These are phyloP conservation scores for Callyntrura guangdongensis DNA, from an alignment of 2,888 invertebrate genomes.

Conservation along the genomic window DNA sequence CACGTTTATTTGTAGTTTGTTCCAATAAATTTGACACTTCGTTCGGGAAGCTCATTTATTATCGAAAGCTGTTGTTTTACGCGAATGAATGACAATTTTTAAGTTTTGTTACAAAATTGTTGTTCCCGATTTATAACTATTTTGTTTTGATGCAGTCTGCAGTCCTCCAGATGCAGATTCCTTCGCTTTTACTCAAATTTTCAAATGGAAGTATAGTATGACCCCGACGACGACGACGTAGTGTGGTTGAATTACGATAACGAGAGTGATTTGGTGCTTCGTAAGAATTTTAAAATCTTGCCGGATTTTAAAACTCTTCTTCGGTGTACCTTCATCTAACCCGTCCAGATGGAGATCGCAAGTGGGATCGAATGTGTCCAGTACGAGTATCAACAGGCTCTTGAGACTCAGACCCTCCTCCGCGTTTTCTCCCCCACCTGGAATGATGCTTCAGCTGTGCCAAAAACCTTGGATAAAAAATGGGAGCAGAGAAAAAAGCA, in stretches of 20 bases:
- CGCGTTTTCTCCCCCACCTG: slow-evolving; percentile 92
- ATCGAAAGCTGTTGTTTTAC: slow-evolving; percentile 72
- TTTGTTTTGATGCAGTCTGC: background rate
- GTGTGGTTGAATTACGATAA: background rate
- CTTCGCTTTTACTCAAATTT: background rate
- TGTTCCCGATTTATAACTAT: slow-evolving; percentile 57
- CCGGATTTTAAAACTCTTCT: slow-evolving; percentile 38
- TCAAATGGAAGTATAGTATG: background rate
- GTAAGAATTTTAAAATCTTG: slow-evolving; percentile 7
- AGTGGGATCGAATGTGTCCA: slow-evolving; percentile 96
- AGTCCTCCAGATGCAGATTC: background rate
- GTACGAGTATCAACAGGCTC: slow-evolving; percentile 91
- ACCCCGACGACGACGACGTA: background rate
- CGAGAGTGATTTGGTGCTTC: background rate
- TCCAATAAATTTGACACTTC: slow-evolving; percentile 69
- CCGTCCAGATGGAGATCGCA: slow-evolving; percentile 96
- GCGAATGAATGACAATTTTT: slow-evolving; percentile 40
- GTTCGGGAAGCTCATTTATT: slow-evolving; percentile 74
- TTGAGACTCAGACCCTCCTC: slow-evolving; percentile 88
- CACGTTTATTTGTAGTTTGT: slow-evolving; percentile 13
- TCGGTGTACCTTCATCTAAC: slow-evolving; percentile 91
- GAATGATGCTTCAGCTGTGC: slow-evolving; percentile 84
- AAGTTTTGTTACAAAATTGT: slow-evolving; percentile 43
- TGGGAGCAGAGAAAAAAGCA: no score
- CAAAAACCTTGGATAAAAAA: slow-evolving; percentile 81